These are phyloP conservation scores for Pogonus chalceus DNA, from an alignment of 1,140 invertebrate species.

Conservation along the genomic window DNA sequence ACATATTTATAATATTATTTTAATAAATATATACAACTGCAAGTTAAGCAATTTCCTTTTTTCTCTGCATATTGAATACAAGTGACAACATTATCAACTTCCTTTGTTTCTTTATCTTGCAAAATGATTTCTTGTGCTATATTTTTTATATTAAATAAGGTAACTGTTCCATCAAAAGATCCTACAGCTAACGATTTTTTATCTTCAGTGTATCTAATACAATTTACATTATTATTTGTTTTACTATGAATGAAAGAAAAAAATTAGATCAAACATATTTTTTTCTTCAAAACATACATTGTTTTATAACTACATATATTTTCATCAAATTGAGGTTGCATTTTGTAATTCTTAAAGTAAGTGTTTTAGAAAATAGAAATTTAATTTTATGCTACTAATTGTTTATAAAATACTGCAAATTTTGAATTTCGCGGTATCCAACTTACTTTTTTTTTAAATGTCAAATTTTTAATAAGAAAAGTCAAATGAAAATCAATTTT, in stretches of 20 bases:
- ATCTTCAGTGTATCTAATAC: conserved; percentile 48
- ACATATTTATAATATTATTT: conserved; percentile 8
- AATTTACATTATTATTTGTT: conserved; percentile 41
- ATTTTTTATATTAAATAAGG: conserved; percentile 39
- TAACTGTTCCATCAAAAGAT: conserved; percentile 43
- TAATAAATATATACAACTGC: conserved; percentile 39
- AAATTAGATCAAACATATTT: no score
- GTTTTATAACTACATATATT: no score
- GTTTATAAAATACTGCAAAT: no score
- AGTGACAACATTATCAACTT: conserved; percentile 42
- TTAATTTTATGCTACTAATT: no score
- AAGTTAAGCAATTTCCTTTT: conserved; percentile 40
- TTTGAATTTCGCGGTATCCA: no score
- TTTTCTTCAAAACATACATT: no score
- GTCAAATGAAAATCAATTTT: no score
- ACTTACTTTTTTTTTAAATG: no score
- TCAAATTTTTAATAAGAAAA: no score
- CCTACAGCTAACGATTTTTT: conserved; percentile 43
- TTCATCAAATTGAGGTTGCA: no score
- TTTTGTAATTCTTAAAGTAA: no score
- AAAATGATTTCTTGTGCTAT: conserved; percentile 35
- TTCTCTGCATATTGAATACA: conserved; percentile 43
- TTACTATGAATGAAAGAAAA: conserved; percentile 42
- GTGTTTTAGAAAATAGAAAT: no score
- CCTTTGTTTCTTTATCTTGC: conserved; percentile 41